These are phyloP conservation scores for Smutsia gigantea DNA, from an alignment of 2,797 vertebrate genomes.

Conservation along the genomic window DNA sequence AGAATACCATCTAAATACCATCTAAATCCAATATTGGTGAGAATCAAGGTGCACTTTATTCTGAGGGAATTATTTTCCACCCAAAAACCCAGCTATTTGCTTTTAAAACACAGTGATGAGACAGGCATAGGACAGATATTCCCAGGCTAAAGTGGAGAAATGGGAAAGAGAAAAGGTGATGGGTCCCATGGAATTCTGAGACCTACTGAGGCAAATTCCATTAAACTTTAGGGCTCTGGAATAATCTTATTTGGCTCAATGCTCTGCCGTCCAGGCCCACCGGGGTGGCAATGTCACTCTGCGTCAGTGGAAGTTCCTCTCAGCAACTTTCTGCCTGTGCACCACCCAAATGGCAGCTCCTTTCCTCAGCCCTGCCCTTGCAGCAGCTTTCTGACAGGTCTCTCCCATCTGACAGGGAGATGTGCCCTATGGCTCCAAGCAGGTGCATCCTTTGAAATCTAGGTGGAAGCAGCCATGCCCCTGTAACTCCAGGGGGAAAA, in stretches of 20 bases:
- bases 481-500: too few relatives aligned
- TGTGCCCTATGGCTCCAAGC: too few relatives aligned
- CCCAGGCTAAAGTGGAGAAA: background rate
- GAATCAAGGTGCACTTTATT: background rate
- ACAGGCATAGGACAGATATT: background rate
- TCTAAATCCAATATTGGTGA: background rate
- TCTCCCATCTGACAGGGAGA: background rate
- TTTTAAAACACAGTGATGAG: background rate
- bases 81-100: background rate
- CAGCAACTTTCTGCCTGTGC: too few relatives aligned
- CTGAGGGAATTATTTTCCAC: background rate
- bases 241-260: background rate
- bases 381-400: background rate
- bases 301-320: background rate
- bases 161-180: background rate
- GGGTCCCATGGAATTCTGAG: background rate
- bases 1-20: background rate
- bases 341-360: too few relatives aligned
- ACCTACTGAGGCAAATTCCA: background rate
- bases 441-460: background rate
- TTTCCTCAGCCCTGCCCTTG: too few relatives aligned
- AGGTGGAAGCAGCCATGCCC: background rate
- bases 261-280: background rate
- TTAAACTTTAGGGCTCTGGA: background rate
- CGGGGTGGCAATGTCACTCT: background rate